A percentile compares a stretch with the other conserved stretches of the same genome.
phyloP scores from a whole-genome alignment of 2,888 invertebrate species.

The Gisinianus flammeolus region DNA sequence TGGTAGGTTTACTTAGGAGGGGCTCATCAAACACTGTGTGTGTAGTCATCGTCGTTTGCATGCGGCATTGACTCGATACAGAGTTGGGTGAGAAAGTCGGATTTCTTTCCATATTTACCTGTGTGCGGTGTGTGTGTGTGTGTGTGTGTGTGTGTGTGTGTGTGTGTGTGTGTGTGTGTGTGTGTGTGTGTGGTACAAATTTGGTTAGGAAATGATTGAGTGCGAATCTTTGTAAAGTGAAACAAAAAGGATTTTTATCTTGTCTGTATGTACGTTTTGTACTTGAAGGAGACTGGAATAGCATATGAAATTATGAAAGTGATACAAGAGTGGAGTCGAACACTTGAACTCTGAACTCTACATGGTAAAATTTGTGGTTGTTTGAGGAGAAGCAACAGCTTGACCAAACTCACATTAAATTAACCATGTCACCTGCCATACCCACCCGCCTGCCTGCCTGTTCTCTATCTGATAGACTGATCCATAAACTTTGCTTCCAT shows the following conservation, averaged over 20 bases:
- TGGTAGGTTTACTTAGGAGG: too few species aligned
- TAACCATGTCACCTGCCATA: slow-evolving; percentile 14
- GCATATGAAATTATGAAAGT: background rate
- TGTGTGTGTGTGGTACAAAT: background rate
- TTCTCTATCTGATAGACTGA: slow-evolving; percentile 1
- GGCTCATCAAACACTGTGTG: too few species aligned
- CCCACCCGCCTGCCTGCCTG: background rate
- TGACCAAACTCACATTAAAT: slow-evolving; percentile 19
- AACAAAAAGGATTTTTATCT: too few species aligned
- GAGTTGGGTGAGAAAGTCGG: too few species aligned
- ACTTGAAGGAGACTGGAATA: background rate
- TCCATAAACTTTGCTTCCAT: slow-evolving; percentile 8
- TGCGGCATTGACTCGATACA: too few species aligned
- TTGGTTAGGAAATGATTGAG: too few species aligned
- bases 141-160: background rate
- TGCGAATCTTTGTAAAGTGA: too few species aligned
- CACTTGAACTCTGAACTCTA: too few species aligned
- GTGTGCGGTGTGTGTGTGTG: background rate
- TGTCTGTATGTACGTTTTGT: too few species aligned
- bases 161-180: background rate
- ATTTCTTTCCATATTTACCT: too few species aligned
- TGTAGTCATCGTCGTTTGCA: too few species aligned
- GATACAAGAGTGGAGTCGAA: background rate
- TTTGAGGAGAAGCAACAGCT: slow-evolving; percentile 20
- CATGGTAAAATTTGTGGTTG: too few species aligned